phyloP scores from a whole-genome alignment of 1,140 invertebrate species.

The Saxidomus purpurata region DNA sequence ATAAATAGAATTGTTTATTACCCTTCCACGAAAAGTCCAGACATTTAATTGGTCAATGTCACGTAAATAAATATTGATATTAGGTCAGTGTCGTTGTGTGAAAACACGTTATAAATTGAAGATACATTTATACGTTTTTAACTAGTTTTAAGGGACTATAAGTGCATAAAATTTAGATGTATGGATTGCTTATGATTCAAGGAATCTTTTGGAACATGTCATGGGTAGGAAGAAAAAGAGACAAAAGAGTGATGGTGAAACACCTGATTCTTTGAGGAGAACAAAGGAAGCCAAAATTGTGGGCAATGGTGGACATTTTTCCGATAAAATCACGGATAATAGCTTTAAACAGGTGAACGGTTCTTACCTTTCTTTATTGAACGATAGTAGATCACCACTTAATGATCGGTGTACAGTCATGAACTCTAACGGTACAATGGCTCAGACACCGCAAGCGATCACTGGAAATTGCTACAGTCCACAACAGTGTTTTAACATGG shows the following conservation, averaged over 20 bases:
- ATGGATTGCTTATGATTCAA: neutral
- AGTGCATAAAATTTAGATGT: neutral
- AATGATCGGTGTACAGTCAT: neutral
- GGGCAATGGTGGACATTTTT: neutral
- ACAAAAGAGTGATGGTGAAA: constrained; percentile 23
- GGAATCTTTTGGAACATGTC: neutral
- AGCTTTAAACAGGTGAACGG: neutral
- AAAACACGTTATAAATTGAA: neutral
- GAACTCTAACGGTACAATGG: no score
- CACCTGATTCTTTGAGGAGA: constrained; percentile 6
- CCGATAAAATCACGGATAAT: no score
- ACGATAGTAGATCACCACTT: neutral
- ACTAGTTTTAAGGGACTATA: neutral
- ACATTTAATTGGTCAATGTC: no score
- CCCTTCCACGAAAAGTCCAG: no score
- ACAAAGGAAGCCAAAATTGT: neutral
- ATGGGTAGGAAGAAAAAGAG: neutral
- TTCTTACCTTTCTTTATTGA: constrained; percentile 13
- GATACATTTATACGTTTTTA: neutral
- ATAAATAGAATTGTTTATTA: no score
- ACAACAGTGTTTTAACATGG: no score
- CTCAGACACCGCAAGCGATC: no score
- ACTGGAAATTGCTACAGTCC: no score
- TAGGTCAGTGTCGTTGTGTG: no score
- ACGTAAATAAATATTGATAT: no score